Evolutionary conservation across 2,113 vertebrate genomes (phyloP), one percentile per base, ranked within the genome.

Genomic region (Buteo buteo): DNA sequence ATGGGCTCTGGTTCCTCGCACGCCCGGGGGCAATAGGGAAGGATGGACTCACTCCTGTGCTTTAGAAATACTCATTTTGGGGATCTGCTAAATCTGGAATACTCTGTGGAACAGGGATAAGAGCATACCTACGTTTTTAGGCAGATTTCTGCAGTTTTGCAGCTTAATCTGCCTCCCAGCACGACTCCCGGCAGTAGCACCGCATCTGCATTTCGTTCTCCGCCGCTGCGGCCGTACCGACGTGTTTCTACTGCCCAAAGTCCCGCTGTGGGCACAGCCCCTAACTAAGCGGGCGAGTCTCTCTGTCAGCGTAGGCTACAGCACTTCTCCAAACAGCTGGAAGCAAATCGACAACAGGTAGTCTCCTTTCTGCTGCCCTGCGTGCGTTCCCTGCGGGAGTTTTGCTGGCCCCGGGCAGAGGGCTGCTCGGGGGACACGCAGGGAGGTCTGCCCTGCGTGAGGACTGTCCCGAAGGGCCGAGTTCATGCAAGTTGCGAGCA

Each of bases 401-500:
- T 85, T 38, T 85, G 15, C 47, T 4, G 5, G 28, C 25, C 29
- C 32, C 1, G 2, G 3, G 18, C 16, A 73, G 28, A 47, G 2
- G 3, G 29, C 52, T 78, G 82, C 59, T 86, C 1, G 4, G 1
- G 1, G 9, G 21, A 20, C 29, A 12, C 0, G 0, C 44, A 29
- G 47, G 14, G 13, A 59, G n/a, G 34, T 31, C 18, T 66, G 12
- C 26, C 32, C 24, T 65, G 26, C 5, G 5, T 50, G 28, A 25
- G 64, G 25, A 18, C 17, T 26, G 1, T 79, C 17, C 54, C 4
- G 1, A 76, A 94, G 11, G 36, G 18, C 18, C 2, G 7, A 55
- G 10, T 61, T 89, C 34, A 15, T 24, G n/a, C 0, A 1, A 25
- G 28, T 20, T 71, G 16, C 0, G 2, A 67, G 72, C 29, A 84